phyloP scores from a whole-genome alignment of 2,797 vertebrate genomes.

The Argentina silus region DNA sequence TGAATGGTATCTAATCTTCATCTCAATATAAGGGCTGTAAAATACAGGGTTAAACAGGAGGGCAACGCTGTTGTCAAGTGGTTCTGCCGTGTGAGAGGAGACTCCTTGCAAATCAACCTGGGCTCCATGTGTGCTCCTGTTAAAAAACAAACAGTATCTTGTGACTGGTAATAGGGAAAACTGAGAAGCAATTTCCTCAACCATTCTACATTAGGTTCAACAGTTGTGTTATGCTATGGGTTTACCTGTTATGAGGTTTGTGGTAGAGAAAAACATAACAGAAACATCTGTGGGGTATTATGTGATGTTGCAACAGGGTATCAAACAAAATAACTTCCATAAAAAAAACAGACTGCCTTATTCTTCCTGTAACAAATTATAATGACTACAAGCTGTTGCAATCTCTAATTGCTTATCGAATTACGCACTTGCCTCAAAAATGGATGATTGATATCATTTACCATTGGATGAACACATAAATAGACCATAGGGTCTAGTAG shows the following conservation, averaged over 20 bases:
- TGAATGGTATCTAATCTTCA: background rate
- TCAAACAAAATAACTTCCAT: slow-evolving; percentile 37
- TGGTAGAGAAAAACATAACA: slow-evolving; percentile 33
- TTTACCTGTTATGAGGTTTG: slow-evolving; percentile 45
- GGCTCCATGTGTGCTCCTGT: background rate
- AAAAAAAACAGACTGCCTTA: slow-evolving; percentile 14
- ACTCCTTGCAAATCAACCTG: background rate
- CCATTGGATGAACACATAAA: slow-evolving; percentile 13
- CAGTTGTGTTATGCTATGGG: slow-evolving; percentile 8
- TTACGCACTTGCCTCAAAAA: slow-evolving; percentile 21
- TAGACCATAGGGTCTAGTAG: background rate
- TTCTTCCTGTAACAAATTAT: slow-evolving; percentile 53
- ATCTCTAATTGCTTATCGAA: slow-evolving; percentile 46
- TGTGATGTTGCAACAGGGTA: slow-evolving; percentile 40
- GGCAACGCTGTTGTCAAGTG: background rate
- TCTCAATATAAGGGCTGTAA: background rate
- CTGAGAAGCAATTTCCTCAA: background rate
- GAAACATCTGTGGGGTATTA: slow-evolving; percentile 56
- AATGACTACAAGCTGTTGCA: slow-evolving; percentile 48
- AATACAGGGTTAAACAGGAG: background rate
- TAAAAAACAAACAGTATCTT: background rate
- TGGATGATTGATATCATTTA: slow-evolving; percentile 33
- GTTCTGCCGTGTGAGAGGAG: background rate
- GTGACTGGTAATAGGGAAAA: background rate
- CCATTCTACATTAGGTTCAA: background rate